These are phyloP conservation scores for Cloeon dipterum DNA, from an alignment of 2,888 invertebrate species.

Conservation along the genomic window DNA sequence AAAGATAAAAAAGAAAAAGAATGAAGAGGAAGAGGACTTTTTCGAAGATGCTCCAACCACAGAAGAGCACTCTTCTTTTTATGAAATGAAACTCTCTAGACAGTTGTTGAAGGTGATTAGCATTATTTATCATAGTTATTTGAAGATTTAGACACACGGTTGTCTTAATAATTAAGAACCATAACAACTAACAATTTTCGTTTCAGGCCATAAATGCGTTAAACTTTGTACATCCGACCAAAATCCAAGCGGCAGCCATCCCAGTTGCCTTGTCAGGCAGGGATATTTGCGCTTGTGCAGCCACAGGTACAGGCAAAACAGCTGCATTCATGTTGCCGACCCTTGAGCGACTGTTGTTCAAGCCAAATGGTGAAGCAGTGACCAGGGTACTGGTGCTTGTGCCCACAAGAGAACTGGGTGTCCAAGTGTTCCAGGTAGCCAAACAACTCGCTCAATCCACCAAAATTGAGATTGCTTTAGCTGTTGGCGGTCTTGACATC, in stretches of 20 bases:
- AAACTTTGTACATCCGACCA: constrained; percentile 85
- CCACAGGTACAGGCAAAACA: constrained; percentile 95
- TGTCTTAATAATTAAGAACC: neutral
- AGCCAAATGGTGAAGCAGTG: constrained; percentile 40
- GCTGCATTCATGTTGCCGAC: constrained; percentile 98
- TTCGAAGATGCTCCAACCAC: constrained; percentile 39
- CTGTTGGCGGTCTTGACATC: constrained; percentile 72
- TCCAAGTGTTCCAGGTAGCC: constrained; percentile 90
- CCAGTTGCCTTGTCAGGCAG: constrained; percentile 79
- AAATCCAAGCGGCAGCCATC: constrained; percentile 88
- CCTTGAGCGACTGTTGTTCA: constrained; percentile 74
- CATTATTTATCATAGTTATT: too few species aligned
- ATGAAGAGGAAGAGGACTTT: constrained; percentile 15
- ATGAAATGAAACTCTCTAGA: constrained; percentile 90
- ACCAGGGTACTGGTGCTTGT: constrained; percentile 81
- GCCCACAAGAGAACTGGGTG: constrained; percentile 91
- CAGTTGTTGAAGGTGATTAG: constrained; percentile 65
- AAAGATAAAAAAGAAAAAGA: constrained; percentile 9
- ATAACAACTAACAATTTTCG: neutral
- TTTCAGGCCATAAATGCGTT: constrained; percentile 55
- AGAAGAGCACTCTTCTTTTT: constrained; percentile 47
- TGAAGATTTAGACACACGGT: neutral
- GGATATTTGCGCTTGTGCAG: constrained; percentile 96
- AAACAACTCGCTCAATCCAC: constrained; percentile 78
- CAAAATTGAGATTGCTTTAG: constrained; percentile 52